Evolutionary conservation across 2,113 vertebrate genomes (phyloP).

Genomic region (Tragulus kanchil): DNA sequence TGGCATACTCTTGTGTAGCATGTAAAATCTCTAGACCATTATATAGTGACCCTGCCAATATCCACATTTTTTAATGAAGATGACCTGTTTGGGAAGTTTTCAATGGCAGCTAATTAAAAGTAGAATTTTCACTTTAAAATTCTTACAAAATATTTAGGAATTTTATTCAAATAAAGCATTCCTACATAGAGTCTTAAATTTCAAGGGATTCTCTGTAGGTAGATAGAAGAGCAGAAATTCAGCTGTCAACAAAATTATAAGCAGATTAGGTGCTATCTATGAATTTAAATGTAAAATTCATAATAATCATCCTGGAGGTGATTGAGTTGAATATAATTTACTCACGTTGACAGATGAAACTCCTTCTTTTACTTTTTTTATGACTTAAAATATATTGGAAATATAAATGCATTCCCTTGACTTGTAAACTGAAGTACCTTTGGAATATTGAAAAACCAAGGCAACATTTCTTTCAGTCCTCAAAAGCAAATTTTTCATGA

Average conservation of each 20-base stretch:
- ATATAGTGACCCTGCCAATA: background rate
- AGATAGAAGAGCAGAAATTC: slow-evolving; percentile 48
- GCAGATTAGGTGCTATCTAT: slow-evolving; percentile 58
- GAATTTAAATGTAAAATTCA: slow-evolving; percentile 66
- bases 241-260: slow-evolving; percentile 72
- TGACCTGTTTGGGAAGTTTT: slow-evolving; percentile 64
- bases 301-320: slow-evolving; percentile 63
- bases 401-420: slow-evolving; percentile 52
- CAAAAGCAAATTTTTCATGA: slow-evolving; percentile 50
- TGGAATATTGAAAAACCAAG: background rate
- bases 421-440: background rate
- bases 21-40: slow-evolving; percentile 18
- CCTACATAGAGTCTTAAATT: slow-evolving; percentile 50
- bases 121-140: slow-evolving; percentile 43
- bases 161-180: slow-evolving; percentile 21
- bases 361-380: slow-evolving; percentile 58
- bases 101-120: slow-evolving; percentile 70
- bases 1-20: background rate
- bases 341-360: slow-evolving; percentile 50
- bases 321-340: slow-evolving; percentile 69
- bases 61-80: slow-evolving; percentile 62
- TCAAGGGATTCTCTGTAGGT: slow-evolving; percentile 52
- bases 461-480: slow-evolving; percentile 13
- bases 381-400: slow-evolving; percentile 56
- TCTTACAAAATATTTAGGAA: slow-evolving; percentile 48